phyloP scores from a whole-genome alignment of 2,797 vertebrate species.

The Danio aesculapii region DNA sequence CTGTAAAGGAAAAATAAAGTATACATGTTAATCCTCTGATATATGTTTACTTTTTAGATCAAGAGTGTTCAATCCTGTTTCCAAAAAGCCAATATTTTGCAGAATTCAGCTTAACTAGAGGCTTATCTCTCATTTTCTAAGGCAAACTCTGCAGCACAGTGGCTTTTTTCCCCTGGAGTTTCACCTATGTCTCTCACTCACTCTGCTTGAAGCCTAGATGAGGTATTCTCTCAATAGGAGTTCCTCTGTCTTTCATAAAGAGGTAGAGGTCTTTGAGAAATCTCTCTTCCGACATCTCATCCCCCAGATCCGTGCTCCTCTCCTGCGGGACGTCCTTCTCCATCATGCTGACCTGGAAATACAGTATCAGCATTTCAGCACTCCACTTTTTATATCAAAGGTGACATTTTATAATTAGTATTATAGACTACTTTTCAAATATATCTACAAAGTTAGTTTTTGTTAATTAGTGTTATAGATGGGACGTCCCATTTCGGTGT shows the following conservation, averaged over 20 bases:
- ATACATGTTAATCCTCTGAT: not conserved
- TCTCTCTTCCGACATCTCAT: conserved; percentile 68
- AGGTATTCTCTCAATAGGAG: conserved; percentile 81
- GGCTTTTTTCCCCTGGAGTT: not conserved
- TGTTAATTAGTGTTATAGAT: no score
- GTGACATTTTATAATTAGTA: not conserved
- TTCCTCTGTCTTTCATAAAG: conserved; percentile 81
- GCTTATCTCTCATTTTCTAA: no score
- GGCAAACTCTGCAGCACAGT: not conserved
- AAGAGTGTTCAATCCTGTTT: not conserved
- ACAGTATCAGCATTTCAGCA: not conserved
- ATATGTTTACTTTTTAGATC: not conserved
- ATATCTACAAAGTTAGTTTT: no score
- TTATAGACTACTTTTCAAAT: no score
- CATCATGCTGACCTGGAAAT: conserved; percentile 63
- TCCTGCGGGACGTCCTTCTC: conserved; percentile 55
- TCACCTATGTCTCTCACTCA: conserved; percentile 55
- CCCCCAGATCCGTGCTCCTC: conserved; percentile 33
- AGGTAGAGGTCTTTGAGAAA: conserved; percentile 80
- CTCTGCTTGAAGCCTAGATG: conserved; percentile 85
- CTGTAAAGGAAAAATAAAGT: conserved; percentile 60
- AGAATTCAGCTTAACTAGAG: not conserved
- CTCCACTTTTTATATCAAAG: not conserved
- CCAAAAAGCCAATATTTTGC: not conserved
- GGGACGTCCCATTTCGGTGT: no score